Conservation (phyloP, 2,888 invertebrate genomes). For the Cyrtodaria siliqua region DNA sequence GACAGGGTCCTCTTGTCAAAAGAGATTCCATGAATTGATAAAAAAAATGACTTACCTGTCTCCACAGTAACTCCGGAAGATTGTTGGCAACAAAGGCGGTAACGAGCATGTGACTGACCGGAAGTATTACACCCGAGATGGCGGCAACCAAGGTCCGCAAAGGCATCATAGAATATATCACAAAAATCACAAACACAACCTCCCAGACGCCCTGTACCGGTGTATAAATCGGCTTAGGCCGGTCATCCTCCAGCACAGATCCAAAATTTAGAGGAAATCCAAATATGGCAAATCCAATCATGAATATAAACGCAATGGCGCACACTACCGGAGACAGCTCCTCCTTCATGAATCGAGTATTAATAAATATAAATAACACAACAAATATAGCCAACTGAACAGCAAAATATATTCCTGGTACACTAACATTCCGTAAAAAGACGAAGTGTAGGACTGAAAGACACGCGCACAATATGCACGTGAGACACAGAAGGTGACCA, state of each 20-base stretch:
- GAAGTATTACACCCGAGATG: conserved; percentile 92
- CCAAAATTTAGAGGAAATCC: conserved; percentile 88
- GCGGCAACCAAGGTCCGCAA: conserved; percentile 93
- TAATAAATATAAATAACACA: conserved; percentile 89
- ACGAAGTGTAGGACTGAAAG: conserved; percentile 92
- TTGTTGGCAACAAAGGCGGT: conserved; percentile 87
- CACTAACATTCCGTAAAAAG: conserved; percentile 91
- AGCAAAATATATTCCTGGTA: conserved; percentile 90
- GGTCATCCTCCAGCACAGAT: conserved; percentile 39
- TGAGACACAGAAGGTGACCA: conserved; percentile 92
- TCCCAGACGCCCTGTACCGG: conserved; percentile 95
- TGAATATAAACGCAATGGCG: conserved; percentile 89
- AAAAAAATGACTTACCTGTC: conserved; percentile 91
- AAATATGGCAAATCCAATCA: conserved; percentile 88
- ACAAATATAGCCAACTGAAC: conserved; percentile 88
- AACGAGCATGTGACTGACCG: conserved; percentile 90
- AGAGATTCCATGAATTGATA: too few species aligned
- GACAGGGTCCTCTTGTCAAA: too few species aligned
- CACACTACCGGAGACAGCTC: conserved; percentile 89
- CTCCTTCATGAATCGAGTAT: conserved; percentile 88
- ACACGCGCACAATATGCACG: conserved; percentile 92
- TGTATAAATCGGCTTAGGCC: conserved; percentile 65
- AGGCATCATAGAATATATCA: conserved; percentile 95
- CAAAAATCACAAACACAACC: conserved; percentile 94
- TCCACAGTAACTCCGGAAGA: conserved; percentile 90